Evolutionary conservation across 2,797 vertebrate species (phyloP).

Genomic region (Acanthurus leucopareius): DNA sequence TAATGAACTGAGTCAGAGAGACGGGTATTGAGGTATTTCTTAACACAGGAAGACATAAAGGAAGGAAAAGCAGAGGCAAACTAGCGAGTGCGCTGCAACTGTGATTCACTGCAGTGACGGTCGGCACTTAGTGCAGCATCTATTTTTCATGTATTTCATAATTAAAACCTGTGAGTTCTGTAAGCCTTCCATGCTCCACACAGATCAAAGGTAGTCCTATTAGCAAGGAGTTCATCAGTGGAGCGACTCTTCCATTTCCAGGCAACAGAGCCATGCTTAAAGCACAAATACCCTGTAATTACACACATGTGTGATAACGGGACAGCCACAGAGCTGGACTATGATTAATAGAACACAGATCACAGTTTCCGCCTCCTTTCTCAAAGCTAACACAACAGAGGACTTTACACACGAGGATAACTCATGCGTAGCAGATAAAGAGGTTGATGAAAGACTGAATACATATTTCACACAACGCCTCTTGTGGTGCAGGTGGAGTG

Average conservation of each 20-base stretch:
- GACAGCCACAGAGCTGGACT: constrained; percentile 74
- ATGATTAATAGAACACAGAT: constrained; percentile 84
- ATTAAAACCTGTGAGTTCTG: constrained; percentile 85
- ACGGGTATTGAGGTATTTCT: constrained; percentile 54
- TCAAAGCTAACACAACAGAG: constrained; percentile 81
- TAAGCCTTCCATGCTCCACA: constrained; percentile 75
- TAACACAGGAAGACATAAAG: constrained; percentile 67
- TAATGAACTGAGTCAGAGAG: constrained; percentile 67
- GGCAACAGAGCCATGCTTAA: constrained; percentile 76
- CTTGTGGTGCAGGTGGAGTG: constrained; percentile 75
- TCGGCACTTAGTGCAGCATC: constrained; percentile 83
- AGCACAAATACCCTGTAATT: constrained; percentile 79
- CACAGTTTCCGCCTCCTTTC: constrained; percentile 71
- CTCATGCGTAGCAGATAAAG: constrained; percentile 70
- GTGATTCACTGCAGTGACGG: constrained; percentile 75
- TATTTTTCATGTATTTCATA: constrained; percentile 88
- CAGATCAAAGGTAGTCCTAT: constrained; percentile 87
- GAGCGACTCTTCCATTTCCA: constrained; percentile 76
- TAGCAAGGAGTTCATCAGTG: constrained; percentile 84
- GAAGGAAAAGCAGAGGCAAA: constrained; percentile 70
- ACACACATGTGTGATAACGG: constrained; percentile 74
- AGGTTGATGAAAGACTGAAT: constrained; percentile 79
- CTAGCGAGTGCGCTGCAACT: constrained; percentile 48
- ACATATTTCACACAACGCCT: constrained; percentile 76
- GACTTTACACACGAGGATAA: constrained; percentile 70